These are phyloP conservation scores for Wiebesia pumilae DNA, from an alignment of 1,140 invertebrate species.

Conservation along the genomic window DNA sequence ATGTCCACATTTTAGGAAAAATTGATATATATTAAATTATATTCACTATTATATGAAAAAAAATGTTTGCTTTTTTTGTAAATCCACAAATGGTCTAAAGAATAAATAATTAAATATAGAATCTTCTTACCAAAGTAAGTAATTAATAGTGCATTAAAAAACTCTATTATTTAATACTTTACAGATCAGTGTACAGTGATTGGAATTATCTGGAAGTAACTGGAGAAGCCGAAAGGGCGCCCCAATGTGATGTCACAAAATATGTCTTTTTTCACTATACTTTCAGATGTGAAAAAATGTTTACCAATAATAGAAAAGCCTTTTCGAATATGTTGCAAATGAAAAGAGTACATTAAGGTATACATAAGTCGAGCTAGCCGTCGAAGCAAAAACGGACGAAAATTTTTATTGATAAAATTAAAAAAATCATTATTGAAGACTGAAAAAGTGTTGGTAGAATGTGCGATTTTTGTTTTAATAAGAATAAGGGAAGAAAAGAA, in stretches of 20 bases:
- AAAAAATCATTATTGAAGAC: conserved; percentile 44
- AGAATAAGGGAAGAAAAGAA: conserved; percentile 6
- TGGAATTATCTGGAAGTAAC: conserved; percentile 56
- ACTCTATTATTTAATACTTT: conserved; percentile 26
- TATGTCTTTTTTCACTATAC: conserved; percentile 70
- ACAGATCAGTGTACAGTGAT: conserved; percentile 61
- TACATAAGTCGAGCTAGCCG: conserved; percentile 53
- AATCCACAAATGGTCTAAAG: no score
- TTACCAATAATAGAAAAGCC: conserved; percentile 69
- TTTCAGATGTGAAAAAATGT: conserved; percentile 66
- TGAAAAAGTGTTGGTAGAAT: conserved; percentile 38
- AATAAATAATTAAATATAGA: background rate
- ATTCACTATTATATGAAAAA: no score
- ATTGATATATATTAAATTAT: no score
- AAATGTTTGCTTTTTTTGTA: no score
- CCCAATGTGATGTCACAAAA: conserved; percentile 65
- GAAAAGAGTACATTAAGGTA: conserved; percentile 32
- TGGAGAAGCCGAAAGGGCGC: conserved; percentile 62
- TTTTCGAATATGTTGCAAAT: conserved; percentile 55
- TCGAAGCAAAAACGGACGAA: conserved; percentile 56
- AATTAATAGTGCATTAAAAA: background rate
- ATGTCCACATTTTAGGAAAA: no score
- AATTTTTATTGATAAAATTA: conserved; percentile 57
- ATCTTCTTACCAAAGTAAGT: conserved; percentile 45
- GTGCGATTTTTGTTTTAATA: conserved; percentile 41